phyloP scores from a whole-genome alignment of 2,113 vertebrate genomes.

The Pangasianodon gigas region DNA sequence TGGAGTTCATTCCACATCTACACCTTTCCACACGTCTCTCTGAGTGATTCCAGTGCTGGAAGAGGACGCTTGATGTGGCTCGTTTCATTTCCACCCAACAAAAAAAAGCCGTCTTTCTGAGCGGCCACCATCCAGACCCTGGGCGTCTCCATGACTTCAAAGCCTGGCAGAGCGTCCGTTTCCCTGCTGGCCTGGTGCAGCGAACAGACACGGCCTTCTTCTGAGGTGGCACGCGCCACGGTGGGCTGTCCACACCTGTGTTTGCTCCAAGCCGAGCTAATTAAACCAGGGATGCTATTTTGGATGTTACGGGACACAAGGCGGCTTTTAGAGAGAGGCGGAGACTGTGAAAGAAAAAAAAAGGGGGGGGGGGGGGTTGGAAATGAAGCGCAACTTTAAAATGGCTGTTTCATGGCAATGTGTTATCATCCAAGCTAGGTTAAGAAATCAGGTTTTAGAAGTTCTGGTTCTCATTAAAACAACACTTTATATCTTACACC shows the following conservation, averaged over 20 bases:
- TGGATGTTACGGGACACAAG: slow-evolving; percentile 79
- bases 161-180: slow-evolving; percentile 66
- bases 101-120: slow-evolving; percentile 68
- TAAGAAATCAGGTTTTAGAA: background rate
- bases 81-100: slow-evolving; percentile 74
- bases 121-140: slow-evolving; percentile 55
- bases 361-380: no score
- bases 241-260: slow-evolving; percentile 88
- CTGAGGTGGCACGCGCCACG: slow-evolving; percentile 56
- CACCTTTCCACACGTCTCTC: slow-evolving; percentile 62
- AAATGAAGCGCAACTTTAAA: background rate
- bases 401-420: background rate
- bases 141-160: slow-evolving; percentile 76
- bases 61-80: slow-evolving; percentile 90
- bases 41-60: slow-evolving; percentile 66
- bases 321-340: slow-evolving; percentile 68
- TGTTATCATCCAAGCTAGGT: background rate
- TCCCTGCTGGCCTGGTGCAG: slow-evolving; percentile 64
- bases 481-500: background rate
- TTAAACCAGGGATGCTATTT: slow-evolving; percentile 87
- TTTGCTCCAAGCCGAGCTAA: slow-evolving; percentile 89
- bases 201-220: slow-evolving; percentile 81
- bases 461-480: background rate
- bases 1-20: background rate
- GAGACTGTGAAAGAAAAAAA: background rate